Conservation (phyloP, 2,888 invertebrate genomes). For the Dasysyrphus tricinctus region DNA sequence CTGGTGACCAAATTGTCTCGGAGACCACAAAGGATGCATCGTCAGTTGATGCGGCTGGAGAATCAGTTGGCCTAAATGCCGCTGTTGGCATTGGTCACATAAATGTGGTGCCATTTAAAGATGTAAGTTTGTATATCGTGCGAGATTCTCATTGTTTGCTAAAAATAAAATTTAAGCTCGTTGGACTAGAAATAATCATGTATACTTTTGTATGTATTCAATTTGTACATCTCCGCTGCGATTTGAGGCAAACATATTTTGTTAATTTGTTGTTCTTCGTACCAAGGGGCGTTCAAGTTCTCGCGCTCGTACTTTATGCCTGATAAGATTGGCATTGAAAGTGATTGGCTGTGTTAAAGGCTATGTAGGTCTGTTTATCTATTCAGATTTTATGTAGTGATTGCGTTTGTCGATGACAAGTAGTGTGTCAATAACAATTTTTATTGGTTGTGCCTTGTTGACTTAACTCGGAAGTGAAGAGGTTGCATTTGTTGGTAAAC, state of each 20-base stretch:
- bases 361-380: slow-evolving; percentile 48
- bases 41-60: slow-evolving; percentile 30
- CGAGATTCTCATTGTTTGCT: slow-evolving; percentile 20
- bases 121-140: slow-evolving; percentile 52
- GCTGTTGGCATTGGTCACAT: slow-evolving; percentile 63
- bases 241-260: not conserved
- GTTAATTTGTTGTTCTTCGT: not conserved
- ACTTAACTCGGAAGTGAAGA: not conserved
- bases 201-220: slow-evolving; percentile 13
- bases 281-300: not conserved
- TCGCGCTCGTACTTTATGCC: not conserved
- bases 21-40: slow-evolving; percentile 73
- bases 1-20: slow-evolving; percentile 81
- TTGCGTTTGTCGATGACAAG: not conserved
- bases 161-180: slow-evolving; percentile 40
- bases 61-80: slow-evolving; percentile 33
- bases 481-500: slow-evolving; percentile 29
- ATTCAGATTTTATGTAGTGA: slow-evolving; percentile 35
- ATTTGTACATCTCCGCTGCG: not conserved
- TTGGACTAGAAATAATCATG: not conserved
- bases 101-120: slow-evolving; percentile 73
- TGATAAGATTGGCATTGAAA: slow-evolving; percentile 40
- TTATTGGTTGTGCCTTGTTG: slow-evolving; percentile 47
- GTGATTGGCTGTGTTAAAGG: slow-evolving; percentile 32
- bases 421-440: slow-evolving; percentile 33